Percentiles rank a stretch among this genome's conserved stretches.
Conservation (phyloP, 1,140 invertebrate species). For the Drosophila paulistorum region DNA sequence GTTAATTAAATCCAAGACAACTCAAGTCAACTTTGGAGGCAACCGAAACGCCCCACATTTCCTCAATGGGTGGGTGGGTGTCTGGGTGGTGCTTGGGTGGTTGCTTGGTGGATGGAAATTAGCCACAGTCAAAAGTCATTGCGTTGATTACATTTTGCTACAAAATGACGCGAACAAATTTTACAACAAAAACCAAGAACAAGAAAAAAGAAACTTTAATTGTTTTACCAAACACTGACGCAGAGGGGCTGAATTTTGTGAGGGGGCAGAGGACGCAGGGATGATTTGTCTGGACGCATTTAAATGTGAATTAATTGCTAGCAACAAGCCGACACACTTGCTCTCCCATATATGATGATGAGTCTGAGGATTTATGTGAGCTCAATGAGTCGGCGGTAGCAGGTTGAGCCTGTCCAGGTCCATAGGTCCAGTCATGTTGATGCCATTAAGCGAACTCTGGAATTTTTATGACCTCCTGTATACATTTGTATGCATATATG, state of each 20-base stretch:
- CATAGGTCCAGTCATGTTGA: constrained; percentile 65
- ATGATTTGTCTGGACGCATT: constrained; percentile 58
- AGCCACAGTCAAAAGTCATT: constrained; percentile 81
- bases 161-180: constrained; percentile 76
- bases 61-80: not conserved
- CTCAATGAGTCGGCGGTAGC: constrained; percentile 55
- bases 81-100: not conserved
- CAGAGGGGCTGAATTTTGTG: no score
- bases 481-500: not conserved
- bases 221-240: constrained; percentile 46
- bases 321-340: constrained; percentile 21
- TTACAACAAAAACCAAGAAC: constrained; percentile 32
- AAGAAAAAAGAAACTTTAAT: constrained; percentile 63
- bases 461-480: constrained; percentile 76
- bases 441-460: constrained; percentile 68
- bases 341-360: constrained; percentile 55
- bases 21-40: constrained; percentile 55
- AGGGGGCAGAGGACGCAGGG: not conserved
- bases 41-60: not conserved
- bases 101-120: constrained; percentile 51
- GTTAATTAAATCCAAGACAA: constrained; percentile 80
- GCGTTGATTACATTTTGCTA: constrained; percentile 74
- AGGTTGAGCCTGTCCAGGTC: constrained; percentile 12
- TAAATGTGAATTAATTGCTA: constrained; percentile 80
- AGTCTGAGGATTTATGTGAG: constrained; percentile 71